Percentiles rank a stretch among this genome's conserved stretches.
Evolutionary conservation across 2,113 vertebrate genomes (phyloP).

Genomic region (rat (Rattus norvegicus)): GRCr8 NC_086020.1:133014001-133014500

Average conservation of each 20-base stretch:
- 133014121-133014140: neutral
- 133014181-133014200: neutral
- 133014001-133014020: neutral
- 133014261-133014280: neutral
- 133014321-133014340: no score
- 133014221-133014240: neutral
- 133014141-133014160: neutral
- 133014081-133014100: neutral
- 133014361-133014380: no score
- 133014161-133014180: neutral
- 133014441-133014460: no score
- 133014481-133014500: no score
- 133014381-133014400: no score
- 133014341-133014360: no score
- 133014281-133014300: neutral
- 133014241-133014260: neutral
- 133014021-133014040: neutral
- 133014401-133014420: no score
- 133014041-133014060: neutral
- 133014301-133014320: no score
- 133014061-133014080: neutral
- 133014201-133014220: neutral
- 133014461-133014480: no score
- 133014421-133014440: no score
- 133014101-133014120: no score